A percentile compares a stretch with the other conserved stretches of the same genome.
Conservation (phyloP, 1,140 invertebrate genomes). For the Meteorus sp. region DNA sequence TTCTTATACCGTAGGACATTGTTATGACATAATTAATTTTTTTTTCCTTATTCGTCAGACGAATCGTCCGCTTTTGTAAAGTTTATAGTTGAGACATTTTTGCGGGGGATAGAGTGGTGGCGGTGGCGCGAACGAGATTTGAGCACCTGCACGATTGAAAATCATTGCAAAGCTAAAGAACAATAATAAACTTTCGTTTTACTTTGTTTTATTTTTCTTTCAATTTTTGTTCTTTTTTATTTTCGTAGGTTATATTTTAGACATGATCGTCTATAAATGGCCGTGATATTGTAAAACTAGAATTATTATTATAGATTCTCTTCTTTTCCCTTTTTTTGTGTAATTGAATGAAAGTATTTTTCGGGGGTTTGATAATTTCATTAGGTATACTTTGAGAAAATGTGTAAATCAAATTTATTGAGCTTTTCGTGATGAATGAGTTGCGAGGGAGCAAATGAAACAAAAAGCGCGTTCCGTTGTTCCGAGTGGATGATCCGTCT, state of each 20-base stretch:
- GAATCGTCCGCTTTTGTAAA: slow-evolving; percentile 28
- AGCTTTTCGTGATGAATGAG: not conserved
- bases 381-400: no score
- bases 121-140: slow-evolving; percentile 12
- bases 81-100: no score
- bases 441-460: not conserved
- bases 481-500: slow-evolving; percentile 25
- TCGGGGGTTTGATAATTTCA: no score
- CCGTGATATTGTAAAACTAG: slow-evolving; percentile 24
- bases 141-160: slow-evolving; percentile 3
- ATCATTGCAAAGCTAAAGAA: slow-evolving; percentile 5
- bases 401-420: slow-evolving; percentile 9
- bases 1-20: slow-evolving; percentile 53
- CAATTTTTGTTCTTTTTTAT: slow-evolving; percentile 14
- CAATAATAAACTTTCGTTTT: not conserved
- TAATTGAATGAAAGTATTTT: slow-evolving; percentile 10
- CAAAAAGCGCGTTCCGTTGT: not conserved
- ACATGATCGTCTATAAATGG: slow-evolving; percentile 16
- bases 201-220: slow-evolving; percentile 14
- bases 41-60: slow-evolving; percentile 36
- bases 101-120: no score
- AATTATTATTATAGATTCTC: slow-evolving; percentile 19
- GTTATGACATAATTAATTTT: slow-evolving; percentile 48
- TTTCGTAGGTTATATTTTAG: slow-evolving; percentile 14
- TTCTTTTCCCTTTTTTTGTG: not conserved